Percentiles rank a stretch among this genome's conserved stretches.
Conservation (phyloP, 2,888 invertebrate species). For the Apomyelois bistriatella region DNA sequence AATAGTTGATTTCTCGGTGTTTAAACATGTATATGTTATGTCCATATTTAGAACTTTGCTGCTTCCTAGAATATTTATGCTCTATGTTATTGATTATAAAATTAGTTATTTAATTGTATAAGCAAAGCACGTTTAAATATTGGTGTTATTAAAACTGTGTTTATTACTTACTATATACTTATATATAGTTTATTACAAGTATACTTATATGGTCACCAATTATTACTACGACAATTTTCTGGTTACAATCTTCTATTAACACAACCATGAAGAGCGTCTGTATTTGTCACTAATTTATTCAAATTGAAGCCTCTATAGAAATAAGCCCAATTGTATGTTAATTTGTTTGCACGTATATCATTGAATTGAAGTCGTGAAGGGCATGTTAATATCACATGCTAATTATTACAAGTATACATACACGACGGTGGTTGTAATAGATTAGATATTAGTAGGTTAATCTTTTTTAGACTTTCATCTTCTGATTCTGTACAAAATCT, state of each 20-base stretch:
- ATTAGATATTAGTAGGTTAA: no score
- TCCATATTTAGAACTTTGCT: background rate
- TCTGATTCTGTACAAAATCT: no score
- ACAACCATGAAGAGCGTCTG: background rate
- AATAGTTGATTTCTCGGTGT: background rate
- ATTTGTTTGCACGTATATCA: constrained; percentile 5
- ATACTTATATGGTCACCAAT: no score
- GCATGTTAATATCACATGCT: background rate
- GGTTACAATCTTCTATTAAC: background rate
- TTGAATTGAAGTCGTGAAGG: constrained; percentile 4
- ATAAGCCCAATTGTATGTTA: constrained; percentile 11
- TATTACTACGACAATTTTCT: background rate
- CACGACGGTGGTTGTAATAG: no score
- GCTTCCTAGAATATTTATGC: background rate
- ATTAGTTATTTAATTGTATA: background rate
- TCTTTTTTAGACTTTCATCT: no score
- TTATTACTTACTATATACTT: no score
- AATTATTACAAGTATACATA: background rate
- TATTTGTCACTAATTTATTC: constrained; percentile 8
- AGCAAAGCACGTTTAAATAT: no score
- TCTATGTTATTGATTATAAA: background rate
- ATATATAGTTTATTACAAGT: no score
- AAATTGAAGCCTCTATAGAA: constrained; percentile 9
- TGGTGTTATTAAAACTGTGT: background rate
- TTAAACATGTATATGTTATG: background rate